Evolutionary conservation across 2,888 invertebrate species (phyloP).

Genomic region (Stictocephala bisonia): DNA sequence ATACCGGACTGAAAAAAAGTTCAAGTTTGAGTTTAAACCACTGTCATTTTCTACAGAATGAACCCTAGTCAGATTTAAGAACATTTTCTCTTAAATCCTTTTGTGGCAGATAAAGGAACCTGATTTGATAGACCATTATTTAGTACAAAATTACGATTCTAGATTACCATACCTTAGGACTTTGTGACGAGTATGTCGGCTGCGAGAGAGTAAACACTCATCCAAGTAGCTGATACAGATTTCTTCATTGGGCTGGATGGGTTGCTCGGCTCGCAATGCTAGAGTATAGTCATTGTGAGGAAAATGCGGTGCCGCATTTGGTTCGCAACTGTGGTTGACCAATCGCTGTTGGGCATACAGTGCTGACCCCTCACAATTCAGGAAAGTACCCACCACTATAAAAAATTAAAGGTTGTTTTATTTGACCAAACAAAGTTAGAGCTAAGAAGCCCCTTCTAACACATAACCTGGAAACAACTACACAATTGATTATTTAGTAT

Average conservation of each 20-base stretch:
- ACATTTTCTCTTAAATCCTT: too few species aligned
- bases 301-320: slow-evolving; percentile 89
- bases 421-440: slow-evolving; percentile 34
- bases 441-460: too few species aligned
- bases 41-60: too few species aligned
- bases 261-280: slow-evolving; percentile 76
- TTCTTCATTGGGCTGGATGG: slow-evolving; percentile 85
- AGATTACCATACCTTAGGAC: slow-evolving; percentile 62
- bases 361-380: slow-evolving; percentile 94
- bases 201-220: slow-evolving; percentile 82
- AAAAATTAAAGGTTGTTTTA: slow-evolving; percentile 22
- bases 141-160: background rate
- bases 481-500: too few species aligned
- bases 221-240: slow-evolving; percentile 92
- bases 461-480: too few species aligned
- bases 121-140: too few species aligned
- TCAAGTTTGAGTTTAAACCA: too few species aligned
- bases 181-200: slow-evolving; percentile 89
- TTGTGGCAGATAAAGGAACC: slow-evolving; percentile 51
- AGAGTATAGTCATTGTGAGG: slow-evolving; percentile 83
- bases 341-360: slow-evolving; percentile 87
- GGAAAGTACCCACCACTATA: slow-evolving; percentile 74
- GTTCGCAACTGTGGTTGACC: slow-evolving; percentile 92
- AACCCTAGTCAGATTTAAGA: too few species aligned
- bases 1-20: too few species aligned